Evolutionary conservation across 1,140 invertebrate genomes (phyloP).

Genomic region (roundworm (Caenorhabditis elegans)): DNA sequence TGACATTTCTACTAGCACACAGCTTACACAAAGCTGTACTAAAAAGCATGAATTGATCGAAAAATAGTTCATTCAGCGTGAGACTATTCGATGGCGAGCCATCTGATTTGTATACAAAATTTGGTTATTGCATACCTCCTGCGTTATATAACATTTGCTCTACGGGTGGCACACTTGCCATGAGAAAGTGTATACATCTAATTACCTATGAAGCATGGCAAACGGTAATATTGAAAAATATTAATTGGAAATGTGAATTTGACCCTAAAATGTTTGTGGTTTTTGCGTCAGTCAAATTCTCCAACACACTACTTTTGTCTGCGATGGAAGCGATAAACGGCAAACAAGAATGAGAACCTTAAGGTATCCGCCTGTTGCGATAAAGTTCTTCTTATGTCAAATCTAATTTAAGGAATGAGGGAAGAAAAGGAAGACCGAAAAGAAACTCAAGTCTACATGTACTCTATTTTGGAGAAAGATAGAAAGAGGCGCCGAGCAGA

Average conservation of each 20-base stretch:
- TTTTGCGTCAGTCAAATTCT: not conserved
- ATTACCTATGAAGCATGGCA: not conserved
- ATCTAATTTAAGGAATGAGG: slow-evolving; percentile 24
- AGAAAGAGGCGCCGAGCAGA: not conserved
- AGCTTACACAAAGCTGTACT: not conserved
- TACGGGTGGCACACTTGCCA: not conserved
- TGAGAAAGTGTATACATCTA: not conserved
- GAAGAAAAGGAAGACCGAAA: not conserved
- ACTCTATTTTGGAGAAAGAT: not conserved
- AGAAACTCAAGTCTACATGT: slow-evolving; percentile 25
- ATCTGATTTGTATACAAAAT: not conserved
- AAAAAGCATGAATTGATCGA: not conserved
- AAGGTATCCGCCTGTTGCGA: slow-evolving; percentile 7
- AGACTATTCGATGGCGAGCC: not conserved
- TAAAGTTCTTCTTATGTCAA: slow-evolving; percentile 19
- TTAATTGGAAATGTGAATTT: not conserved
- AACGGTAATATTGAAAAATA: no score
- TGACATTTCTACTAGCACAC: no score
- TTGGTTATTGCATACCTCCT: not conserved
- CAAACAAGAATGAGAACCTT: slow-evolving; percentile 23
- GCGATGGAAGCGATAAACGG: slow-evolving; percentile 25
- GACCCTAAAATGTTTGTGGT: not conserved
- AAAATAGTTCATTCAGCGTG: not conserved
- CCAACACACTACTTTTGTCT: no score
- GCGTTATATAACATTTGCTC: not conserved